Conservation (phyloP, 2,888 invertebrate genomes). For the Eugnorisma glareosa region DNA sequence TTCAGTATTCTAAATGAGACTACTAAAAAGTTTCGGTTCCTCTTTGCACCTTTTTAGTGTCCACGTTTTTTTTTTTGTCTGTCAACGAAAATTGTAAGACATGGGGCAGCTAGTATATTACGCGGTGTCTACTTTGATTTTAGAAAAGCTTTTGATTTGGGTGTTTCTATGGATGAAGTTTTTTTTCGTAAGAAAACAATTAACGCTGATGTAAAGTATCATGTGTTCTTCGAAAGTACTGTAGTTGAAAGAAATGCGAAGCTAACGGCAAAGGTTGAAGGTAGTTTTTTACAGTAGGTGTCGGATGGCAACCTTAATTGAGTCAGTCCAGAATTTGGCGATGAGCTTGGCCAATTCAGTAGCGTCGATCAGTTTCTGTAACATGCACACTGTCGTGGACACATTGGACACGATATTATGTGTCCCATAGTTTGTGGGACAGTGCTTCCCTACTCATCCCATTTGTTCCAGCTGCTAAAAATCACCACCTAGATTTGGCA, state of each 20-base stretch:
- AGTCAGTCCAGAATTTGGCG: not conserved
- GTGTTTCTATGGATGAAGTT: not conserved
- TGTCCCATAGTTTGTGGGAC: not conserved
- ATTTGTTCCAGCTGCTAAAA: not conserved
- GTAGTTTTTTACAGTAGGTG: not conserved
- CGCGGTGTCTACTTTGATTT: not conserved
- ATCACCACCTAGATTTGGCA: not conserved
- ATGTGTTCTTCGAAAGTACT: not conserved
- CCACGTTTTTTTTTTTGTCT: too few relatives aligned
- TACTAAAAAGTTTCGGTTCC: too few relatives aligned
- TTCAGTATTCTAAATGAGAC: too few relatives aligned
- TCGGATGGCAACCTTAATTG: not conserved
- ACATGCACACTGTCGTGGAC: not conserved
- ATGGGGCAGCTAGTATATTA: too few relatives aligned
- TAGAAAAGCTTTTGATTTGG: not conserved
- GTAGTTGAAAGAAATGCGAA: too few relatives aligned
- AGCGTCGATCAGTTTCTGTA: not conserved
- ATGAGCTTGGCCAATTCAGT: not conserved
- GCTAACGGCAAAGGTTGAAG: too few relatives aligned
- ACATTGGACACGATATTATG: not conserved
- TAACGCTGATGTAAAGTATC: not conserved
- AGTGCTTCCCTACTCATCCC: not conserved
- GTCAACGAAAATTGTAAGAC: too few relatives aligned
- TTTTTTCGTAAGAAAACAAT: not conserved
- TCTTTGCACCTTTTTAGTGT: too few relatives aligned